Percentiles rank a stretch among this genome's conserved stretches.
Conservation (phyloP, 2,113 vertebrate species). For the Hydrolagus affinis region DNA sequence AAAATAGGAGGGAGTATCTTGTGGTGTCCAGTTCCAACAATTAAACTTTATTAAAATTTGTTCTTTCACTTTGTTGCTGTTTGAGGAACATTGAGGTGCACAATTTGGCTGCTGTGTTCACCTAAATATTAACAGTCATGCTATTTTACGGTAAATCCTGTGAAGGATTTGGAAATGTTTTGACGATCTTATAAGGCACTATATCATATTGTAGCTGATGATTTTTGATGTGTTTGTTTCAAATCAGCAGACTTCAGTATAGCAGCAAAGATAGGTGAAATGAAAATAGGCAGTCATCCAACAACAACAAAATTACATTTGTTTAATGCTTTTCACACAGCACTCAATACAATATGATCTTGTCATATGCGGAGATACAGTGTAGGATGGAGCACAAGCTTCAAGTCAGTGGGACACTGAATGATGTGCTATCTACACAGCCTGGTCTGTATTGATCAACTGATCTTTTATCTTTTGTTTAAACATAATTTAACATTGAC, state of each 20-base stretch:
- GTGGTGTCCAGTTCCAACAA: too few relatives aligned
- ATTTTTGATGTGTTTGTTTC: background rate
- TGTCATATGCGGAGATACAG: background rate
- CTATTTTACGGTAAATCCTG: too few relatives aligned
- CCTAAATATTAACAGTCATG: too few relatives aligned
- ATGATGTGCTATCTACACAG: background rate
- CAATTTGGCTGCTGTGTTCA: too few relatives aligned
- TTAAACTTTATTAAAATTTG: too few relatives aligned
- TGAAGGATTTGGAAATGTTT: too few relatives aligned
- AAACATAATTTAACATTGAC: background rate
- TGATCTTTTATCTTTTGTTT: background rate
- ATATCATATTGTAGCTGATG: background rate
- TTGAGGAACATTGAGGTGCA: too few relatives aligned
- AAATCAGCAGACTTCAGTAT: background rate
- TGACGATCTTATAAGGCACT: too few relatives aligned
- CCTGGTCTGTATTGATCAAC: background rate
- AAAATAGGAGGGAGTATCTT: too few relatives aligned
- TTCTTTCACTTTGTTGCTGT: too few relatives aligned
- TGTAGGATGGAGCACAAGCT: background rate
- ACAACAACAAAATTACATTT: too few relatives aligned
- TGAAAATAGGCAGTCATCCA: background rate
- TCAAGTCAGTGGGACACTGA: background rate
- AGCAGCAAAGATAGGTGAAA: background rate
- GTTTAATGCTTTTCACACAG: too few relatives aligned
- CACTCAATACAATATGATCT: background rate